Conservation (phyloP, 2,113 vertebrate genomes). For the Circaetus gallicus region DNA sequence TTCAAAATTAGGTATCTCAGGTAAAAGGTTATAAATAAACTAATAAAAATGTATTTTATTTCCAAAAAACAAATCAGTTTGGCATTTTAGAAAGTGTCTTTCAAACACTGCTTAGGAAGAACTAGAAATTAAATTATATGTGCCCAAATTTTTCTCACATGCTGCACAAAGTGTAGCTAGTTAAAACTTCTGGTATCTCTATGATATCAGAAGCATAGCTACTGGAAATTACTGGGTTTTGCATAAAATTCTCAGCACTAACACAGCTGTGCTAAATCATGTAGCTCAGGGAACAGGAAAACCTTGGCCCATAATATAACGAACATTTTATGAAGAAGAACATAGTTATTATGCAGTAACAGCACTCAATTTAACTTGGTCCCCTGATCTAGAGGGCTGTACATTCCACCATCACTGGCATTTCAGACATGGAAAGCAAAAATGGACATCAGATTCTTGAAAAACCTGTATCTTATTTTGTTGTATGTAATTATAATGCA, state of each 20-base stretch:
- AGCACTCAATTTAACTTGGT: not conserved
- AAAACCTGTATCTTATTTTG: not conserved
- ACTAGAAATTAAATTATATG: not conserved
- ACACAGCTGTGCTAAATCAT: not conserved
- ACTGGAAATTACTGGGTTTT: not conserved
- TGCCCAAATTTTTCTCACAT: not conserved
- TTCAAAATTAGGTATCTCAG: not conserved
- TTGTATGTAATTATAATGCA: not conserved
- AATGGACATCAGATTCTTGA: not conserved
- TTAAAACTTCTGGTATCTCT: not conserved
- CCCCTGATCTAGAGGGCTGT: not conserved
- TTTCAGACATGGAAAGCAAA: not conserved
- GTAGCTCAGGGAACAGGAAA: not conserved
- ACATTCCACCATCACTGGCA: not conserved
- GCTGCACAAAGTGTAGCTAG: not conserved
- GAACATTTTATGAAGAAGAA: not conserved
- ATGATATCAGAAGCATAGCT: not conserved
- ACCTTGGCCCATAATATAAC: not conserved
- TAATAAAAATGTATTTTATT: not conserved
- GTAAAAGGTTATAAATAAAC: not conserved
- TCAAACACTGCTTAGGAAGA: not conserved
- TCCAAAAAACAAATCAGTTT: not conserved
- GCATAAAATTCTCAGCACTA: not conserved
- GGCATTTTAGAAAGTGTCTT: not conserved
- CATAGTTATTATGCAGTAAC: not conserved